Evolutionary conservation across 2,797 vertebrate species (phyloP).

Genomic region (Hydrophis major): DNA sequence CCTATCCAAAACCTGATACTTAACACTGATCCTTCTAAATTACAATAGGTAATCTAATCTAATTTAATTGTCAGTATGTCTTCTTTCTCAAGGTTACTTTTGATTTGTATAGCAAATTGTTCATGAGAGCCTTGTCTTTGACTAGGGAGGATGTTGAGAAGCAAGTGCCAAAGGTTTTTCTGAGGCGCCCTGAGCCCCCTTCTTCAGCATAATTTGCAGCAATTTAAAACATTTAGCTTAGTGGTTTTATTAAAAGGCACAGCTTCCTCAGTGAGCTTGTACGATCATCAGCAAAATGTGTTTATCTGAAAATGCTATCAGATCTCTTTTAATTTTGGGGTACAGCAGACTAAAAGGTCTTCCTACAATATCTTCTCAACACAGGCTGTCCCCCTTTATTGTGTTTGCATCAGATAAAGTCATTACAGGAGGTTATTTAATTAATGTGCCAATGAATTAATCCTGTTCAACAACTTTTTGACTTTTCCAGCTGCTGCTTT

Average conservation of each 20-base stretch:
- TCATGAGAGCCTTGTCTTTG: background rate
- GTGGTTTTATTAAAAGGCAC: background rate
- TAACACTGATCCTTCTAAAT: constrained; percentile 24
- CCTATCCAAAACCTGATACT: constrained; percentile 2
- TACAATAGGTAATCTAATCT: constrained; percentile 28
- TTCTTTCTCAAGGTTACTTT: constrained; percentile 3
- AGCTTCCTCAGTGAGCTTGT: background rate
- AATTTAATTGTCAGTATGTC: constrained; percentile 49
- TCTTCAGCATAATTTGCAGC: background rate
- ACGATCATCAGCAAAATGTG: background rate
- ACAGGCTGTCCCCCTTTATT: background rate
- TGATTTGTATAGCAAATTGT: background rate
- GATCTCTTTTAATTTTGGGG: background rate
- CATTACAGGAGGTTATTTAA: background rate
- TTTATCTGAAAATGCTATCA: background rate
- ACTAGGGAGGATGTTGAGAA: background rate
- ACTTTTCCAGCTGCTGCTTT: background rate
- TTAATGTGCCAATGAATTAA: background rate
- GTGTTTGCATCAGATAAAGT: background rate
- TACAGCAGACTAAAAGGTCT: background rate
- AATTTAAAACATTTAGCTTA: background rate
- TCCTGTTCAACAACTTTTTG: background rate
- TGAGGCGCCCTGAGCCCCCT: background rate
- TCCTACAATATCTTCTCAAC: background rate
- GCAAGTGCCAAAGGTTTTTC: background rate